Percentiles rank a stretch among this genome's conserved stretches.
These are phyloP conservation scores for Corythucha ciliata DNA, from an alignment of 2,888 invertebrate genomes.

Conservation along the genomic window DNA sequence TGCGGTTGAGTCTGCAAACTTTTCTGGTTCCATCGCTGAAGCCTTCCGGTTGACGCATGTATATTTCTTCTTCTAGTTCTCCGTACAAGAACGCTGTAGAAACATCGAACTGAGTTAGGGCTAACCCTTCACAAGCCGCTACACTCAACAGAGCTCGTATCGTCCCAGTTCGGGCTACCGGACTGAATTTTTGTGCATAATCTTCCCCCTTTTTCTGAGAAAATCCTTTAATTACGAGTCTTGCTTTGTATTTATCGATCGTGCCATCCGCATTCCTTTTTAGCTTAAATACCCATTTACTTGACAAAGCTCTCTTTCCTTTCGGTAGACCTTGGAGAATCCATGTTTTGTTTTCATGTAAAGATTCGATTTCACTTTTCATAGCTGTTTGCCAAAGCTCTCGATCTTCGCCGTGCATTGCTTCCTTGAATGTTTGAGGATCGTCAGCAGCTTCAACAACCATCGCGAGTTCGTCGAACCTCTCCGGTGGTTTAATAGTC, in stretches of 20 bases:
- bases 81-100: constrained; percentile 39
- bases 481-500: no score
- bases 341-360: no score
- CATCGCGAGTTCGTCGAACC: no score
- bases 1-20: constrained; percentile 38
- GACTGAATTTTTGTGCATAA: constrained; percentile 29
- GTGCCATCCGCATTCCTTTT: not conserved
- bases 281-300: not conserved
- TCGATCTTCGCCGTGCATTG: no score
- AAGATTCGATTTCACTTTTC: no score
- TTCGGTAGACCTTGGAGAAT: no score
- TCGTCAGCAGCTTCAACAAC: no score
- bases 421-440: no score
- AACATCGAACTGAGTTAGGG: constrained; percentile 36
- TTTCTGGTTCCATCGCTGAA: constrained; percentile 34
- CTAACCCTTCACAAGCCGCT: constrained; percentile 31
- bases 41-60: constrained; percentile 39
- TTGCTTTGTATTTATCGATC: constrained; percentile 12
- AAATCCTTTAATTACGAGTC: constrained; percentile 16
- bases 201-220: constrained; percentile 10
- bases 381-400: no score
- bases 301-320: not conserved
- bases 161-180: constrained; percentile 36
- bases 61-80: constrained; percentile 37
- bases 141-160: constrained; percentile 33